Percentiles rank a stretch among this genome's conserved stretches.
phyloP scores from a whole-genome alignment of 2,113 vertebrate genomes.

The Lates calcarifer region DNA sequence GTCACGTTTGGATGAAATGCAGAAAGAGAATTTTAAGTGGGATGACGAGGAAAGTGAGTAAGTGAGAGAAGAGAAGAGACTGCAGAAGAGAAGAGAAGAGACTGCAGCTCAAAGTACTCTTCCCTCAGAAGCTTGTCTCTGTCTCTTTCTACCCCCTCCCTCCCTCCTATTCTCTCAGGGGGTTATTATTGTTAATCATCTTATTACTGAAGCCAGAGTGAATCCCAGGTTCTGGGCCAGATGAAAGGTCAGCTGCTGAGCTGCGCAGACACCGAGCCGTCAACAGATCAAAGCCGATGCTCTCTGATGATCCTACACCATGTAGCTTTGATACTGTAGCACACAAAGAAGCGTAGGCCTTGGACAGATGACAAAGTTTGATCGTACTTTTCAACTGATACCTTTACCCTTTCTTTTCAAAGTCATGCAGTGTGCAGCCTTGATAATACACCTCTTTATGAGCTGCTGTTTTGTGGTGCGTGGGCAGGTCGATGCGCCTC shows the following conservation, averaged over 20 bases:
- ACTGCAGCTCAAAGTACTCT: slow-evolving; percentile 23
- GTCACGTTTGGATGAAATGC: slow-evolving; percentile 55
- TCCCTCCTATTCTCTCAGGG: slow-evolving; percentile 56
- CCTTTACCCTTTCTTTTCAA: slow-evolving; percentile 62
- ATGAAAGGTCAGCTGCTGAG: slow-evolving; percentile 76
- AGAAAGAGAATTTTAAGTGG: slow-evolving; percentile 69
- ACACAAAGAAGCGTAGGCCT: slow-evolving; percentile 61
- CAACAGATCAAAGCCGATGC: slow-evolving; percentile 78
- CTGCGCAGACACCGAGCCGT: slow-evolving; percentile 67
- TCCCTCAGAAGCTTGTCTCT: slow-evolving; percentile 36
- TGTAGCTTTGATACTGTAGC: slow-evolving; percentile 78
- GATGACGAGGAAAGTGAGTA: slow-evolving; percentile 2
- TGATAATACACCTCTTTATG: slow-evolving; percentile 61
- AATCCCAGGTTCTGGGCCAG: slow-evolving; percentile 69
- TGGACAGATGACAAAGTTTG: slow-evolving; percentile 76
- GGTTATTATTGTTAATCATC: slow-evolving; percentile 82
- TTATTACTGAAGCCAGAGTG: slow-evolving; percentile 72
- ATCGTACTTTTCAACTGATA: slow-evolving; percentile 71
- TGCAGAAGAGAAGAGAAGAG: neutral
- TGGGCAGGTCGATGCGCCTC: slow-evolving; percentile 47
- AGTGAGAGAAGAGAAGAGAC: slow-evolving; percentile 8
- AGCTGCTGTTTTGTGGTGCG: slow-evolving; percentile 54
- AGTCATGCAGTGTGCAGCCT: slow-evolving; percentile 36
- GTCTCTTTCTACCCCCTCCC: too few species aligned
- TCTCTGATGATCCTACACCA: slow-evolving; percentile 63